Evolutionary conservation across 2,113 vertebrate genomes (phyloP).

Genomic region (Lampris incognitus): DNA sequence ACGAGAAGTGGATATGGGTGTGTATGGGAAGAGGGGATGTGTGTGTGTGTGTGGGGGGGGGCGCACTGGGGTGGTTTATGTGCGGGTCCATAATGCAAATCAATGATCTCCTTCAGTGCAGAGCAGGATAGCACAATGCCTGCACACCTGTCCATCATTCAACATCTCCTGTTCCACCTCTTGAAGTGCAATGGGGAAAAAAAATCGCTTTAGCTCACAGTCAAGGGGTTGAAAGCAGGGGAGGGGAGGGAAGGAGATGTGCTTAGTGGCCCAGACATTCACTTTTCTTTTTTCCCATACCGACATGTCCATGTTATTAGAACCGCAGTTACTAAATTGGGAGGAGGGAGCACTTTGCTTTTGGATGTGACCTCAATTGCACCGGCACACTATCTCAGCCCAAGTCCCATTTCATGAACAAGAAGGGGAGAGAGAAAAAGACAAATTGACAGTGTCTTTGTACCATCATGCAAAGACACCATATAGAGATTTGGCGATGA

Average conservation of each 20-base stretch:
- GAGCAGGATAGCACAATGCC: conserved; percentile 74
- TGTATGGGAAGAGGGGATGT: background rate
- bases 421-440: conserved; percentile 54
- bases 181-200: conserved; percentile 49
- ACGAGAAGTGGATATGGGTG: conserved; percentile 50
- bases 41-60: conserved; percentile 8
- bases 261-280: conserved; percentile 66
- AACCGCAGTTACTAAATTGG: conserved; percentile 66
- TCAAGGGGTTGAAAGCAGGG: conserved; percentile 58
- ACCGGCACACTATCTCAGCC: conserved; percentile 60
- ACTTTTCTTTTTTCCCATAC: conserved; percentile 63
- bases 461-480: conserved; percentile 72
- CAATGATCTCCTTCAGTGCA: conserved; percentile 77
- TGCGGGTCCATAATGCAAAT: conserved; percentile 76
- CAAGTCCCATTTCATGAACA: conserved; percentile 71
- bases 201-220: conserved; percentile 67
- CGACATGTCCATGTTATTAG: conserved; percentile 68
- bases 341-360: conserved; percentile 67
- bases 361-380: conserved; percentile 78
- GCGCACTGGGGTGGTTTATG: conserved; percentile 53
- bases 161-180: conserved; percentile 74
- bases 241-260: conserved; percentile 44
- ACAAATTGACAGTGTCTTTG: conserved; percentile 74
- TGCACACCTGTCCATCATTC: conserved; percentile 81
- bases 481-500: conserved; percentile 77